Base-by-base conservation (phyloP, 1,140 invertebrate genomes). In the Halyomorpha halys region DNA sequence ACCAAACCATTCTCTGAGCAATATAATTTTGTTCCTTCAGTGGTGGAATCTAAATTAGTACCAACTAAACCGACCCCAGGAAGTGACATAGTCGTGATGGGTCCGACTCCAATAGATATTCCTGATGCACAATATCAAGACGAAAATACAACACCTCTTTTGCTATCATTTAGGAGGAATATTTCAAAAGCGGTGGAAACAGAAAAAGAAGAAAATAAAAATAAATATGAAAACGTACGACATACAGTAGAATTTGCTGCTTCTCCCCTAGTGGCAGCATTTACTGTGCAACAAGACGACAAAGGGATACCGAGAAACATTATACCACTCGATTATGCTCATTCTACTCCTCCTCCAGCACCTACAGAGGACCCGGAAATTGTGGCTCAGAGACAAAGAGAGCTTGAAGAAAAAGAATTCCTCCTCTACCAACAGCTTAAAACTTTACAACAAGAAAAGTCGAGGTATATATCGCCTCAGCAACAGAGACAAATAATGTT, bases 271-370 rank as follows among this genome's bases (percentile, higher is more conserved):
- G 84, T 90, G 0, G 86, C 86, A 1, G 87, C 88, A 0, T 91
- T 91, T 69, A 90, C 88, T 0, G 85, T 91, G 2, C 86, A 90
- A 68, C 84, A 90, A 72, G 87, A 91, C 69, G 85, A 84, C 59
- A 77, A 78, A 30, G 88, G 88, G 1, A 70, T 84, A 18, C 86
- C 87, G 0, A 84, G 85, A 66, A 87, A 83, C 71, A 85, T 90
- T 2, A 83, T 88, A 62, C 87, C 88, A 2, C 80, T 87, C 61
- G 78, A 62, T 39, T 79, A 59, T 73, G 72, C 65, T 72, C 73
- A 69, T 69, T 67, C 71, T 70, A 60, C 67, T 49, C 56, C 65
- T 39, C 59, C 66, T 44, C 60, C 66, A 18, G 44, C 65, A 61
- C 47, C 63, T 49, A 65, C 44, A 61, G 49, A 61, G 66, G 72